phyloP scores from a whole-genome alignment of 92 coral and sea anemone species.

The Scolanthus callimorphus region DNA sequence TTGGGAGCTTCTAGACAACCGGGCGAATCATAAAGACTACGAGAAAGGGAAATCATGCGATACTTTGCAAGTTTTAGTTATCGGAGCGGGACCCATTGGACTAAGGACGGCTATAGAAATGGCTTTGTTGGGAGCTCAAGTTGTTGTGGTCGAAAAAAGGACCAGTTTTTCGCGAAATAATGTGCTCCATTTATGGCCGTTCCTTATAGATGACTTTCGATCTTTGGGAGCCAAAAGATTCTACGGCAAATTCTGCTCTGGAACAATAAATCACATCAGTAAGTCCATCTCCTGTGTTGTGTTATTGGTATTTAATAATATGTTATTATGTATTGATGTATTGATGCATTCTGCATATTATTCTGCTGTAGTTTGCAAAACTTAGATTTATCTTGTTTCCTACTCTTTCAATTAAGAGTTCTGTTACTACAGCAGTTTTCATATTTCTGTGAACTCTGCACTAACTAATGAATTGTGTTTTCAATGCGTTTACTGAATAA shows the following conservation, averaged over 20 bases:
- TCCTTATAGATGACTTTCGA: slow-evolving; percentile 83
- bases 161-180: slow-evolving; percentile 79
- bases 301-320: too few relatives aligned
- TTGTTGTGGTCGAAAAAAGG: slow-evolving; percentile 86
- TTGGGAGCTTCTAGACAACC: slow-evolving; percentile 87
- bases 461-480: too few relatives aligned
- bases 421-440: too few relatives aligned
- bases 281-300: too few relatives aligned
- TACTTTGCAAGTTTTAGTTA: slow-evolving; percentile 78
- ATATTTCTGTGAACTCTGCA: too few relatives aligned
- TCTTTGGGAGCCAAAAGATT: slow-evolving; percentile 96
- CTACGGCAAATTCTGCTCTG: slow-evolving; percentile 94
- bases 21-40: slow-evolving; percentile 88
- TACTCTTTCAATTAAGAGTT: too few relatives aligned
- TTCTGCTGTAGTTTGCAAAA: too few relatives aligned
- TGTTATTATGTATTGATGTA: too few relatives aligned
- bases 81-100: slow-evolving; percentile 94
- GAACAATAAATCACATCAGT: slow-evolving; percentile 94
- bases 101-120: slow-evolving; percentile 91
- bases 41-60: slow-evolving; percentile 89
- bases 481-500: too few relatives aligned
- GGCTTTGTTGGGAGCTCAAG: slow-evolving; percentile 91
- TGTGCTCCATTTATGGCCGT: slow-evolving; percentile 97
- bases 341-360: too few relatives aligned
- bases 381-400: too few relatives aligned